These are phyloP conservation scores for Neotragus pygmaeus DNA, from an alignment of 2,113 vertebrate genomes.

Conservation along the genomic window DNA sequence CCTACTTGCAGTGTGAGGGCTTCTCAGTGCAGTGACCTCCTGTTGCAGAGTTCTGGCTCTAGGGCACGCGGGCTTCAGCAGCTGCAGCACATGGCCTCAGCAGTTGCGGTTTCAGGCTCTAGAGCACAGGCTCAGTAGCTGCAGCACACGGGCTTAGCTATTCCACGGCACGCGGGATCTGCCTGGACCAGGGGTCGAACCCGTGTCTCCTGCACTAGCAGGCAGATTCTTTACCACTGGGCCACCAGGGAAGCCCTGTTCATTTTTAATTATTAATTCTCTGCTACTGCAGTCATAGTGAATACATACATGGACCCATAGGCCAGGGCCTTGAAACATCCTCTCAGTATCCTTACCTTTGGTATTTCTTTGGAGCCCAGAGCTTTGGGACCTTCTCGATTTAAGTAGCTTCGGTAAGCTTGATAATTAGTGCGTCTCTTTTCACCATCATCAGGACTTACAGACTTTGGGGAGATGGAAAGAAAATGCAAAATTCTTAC, in stretches of 20 bases:
- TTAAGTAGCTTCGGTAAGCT: slow-evolving; percentile 93
- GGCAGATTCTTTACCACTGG: neutral
- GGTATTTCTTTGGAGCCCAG: slow-evolving; percentile 97
- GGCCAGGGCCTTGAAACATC: neutral
- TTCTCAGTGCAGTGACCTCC: neutral
- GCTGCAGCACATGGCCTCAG: neutral
- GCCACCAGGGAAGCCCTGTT: neutral
- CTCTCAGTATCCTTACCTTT: slow-evolving; percentile 75
- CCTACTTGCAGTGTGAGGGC: neutral
- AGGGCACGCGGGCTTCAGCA: neutral
- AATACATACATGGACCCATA: neutral
- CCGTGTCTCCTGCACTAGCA: neutral
- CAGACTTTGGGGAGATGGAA: slow-evolving; percentile 66
- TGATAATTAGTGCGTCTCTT: slow-evolving; percentile 90
- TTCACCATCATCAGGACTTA: slow-evolving; percentile 92
- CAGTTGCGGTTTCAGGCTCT: neutral
- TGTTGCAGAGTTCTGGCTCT: neutral
- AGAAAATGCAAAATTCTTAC: neutral
- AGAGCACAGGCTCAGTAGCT: neutral
- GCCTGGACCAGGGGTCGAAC: neutral
- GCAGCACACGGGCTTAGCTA: neutral
- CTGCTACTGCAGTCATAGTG: neutral
- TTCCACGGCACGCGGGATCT: neutral
- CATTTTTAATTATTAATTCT: neutral
- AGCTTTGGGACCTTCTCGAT: slow-evolving; percentile 95